Evolutionary conservation across 2,888 invertebrate species (phyloP), one percentile per base, ranked within the genome.

Genomic region (Chesias legatella): DNA sequence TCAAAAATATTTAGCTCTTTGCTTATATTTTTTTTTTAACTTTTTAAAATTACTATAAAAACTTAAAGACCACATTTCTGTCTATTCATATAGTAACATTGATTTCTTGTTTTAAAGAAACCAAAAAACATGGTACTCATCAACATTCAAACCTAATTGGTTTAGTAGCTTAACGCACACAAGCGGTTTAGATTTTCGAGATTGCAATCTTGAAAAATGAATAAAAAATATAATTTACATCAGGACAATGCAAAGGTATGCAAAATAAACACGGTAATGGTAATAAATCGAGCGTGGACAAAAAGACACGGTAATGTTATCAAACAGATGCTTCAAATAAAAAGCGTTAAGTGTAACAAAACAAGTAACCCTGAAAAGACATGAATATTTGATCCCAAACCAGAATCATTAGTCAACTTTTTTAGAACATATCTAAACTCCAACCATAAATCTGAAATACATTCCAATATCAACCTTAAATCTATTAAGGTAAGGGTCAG

Each of bases 361-460:
- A 83, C 79, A 70, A 67, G 73, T 72, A 63, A 61, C 56, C 54
- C 41, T 40, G 55, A 77, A 82, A 79, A 81, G 81, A 79, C 72
- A 84, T 84, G 86, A 85, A 86, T 86, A 79, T 85, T 82, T 82
- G 85, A 85, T 84, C 73, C 73, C 63, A 78, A 81, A 85, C 85
- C 79, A 82, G 79, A 83, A 81, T 85, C 88, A 86, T 88, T 88
- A 86, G 85, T 88, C 85, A 86, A 81, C 61, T 79, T 86, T 81
- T 85, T 86, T 83, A 44, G 35, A 55, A 35, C 17, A 36, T 5
- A 17, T 17, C 13, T 17, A 17, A 17, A 17, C 25, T 30, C 10
- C n/a, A 9, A 26, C 32, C 17, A 20, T 8, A 21, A 11, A 24
- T 9, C 2, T 10, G 17, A 7, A 10, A 21, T 6, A 23, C 6